Evolutionary conservation across 2,113 vertebrate species (phyloP).

Genomic region (Dipodomys spectabilis): DNA sequence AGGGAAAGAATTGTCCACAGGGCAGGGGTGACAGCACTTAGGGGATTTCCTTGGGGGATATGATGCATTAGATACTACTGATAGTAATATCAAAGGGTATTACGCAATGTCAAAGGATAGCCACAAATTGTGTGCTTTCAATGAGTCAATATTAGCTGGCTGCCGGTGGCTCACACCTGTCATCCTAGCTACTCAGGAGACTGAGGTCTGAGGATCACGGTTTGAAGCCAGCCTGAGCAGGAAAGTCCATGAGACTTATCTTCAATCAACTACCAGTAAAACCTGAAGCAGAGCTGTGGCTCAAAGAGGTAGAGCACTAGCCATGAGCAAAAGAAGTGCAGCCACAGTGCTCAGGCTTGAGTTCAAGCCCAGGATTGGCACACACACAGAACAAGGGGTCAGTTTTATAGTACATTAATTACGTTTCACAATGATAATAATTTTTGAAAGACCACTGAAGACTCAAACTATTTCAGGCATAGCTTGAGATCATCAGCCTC

Average conservation of each 20-base stretch:
- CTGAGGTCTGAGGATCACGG: no score
- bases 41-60: background rate
- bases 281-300: no score
- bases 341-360: no score
- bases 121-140: background rate
- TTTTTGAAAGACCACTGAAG: background rate
- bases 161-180: no score
- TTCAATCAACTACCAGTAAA: no score
- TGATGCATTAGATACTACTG: slow-evolving; percentile 4
- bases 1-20: background rate
- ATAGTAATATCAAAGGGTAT: background rate
- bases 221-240: no score
- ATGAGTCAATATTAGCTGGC: no score
- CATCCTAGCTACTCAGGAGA: no score
- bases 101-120: background rate
- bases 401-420: background rate
- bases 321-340: no score
- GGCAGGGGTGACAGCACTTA: background rate
- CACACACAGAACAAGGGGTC: background rate
- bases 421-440: slow-evolving; percentile 20
- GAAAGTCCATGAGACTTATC: no score
- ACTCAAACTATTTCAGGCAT: background rate
- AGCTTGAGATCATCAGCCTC: background rate
- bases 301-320: no score
- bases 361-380: no score